phyloP scores from a whole-genome alignment of 2,888 invertebrate species.

The Quadriops clusia region DNA sequence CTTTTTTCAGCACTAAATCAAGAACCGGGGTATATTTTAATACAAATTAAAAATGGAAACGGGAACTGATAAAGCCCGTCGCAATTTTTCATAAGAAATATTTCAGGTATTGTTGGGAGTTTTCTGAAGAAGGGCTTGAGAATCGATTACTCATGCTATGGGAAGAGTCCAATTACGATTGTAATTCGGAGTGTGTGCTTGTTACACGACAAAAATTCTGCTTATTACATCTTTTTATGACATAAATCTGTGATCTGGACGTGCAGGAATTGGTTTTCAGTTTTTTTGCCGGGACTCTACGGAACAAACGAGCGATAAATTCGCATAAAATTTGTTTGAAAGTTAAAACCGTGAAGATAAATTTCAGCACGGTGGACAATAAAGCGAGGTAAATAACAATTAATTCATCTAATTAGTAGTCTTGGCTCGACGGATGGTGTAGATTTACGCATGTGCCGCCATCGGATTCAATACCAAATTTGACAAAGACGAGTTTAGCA shows the following conservation, averaged over 20 bases:
- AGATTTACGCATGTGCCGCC: conserved; percentile 35
- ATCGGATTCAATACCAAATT: conserved; percentile 36
- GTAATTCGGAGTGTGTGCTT: conserved; percentile 10
- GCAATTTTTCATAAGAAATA: too few species aligned
- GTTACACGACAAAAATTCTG: conserved; percentile 13
- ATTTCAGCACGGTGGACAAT: conserved; percentile 17
- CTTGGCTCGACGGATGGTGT: conserved; percentile 27
- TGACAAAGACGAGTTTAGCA: conserved; percentile 36
- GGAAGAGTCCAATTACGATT: conserved; percentile 17
- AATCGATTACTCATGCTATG: conserved; percentile 18
- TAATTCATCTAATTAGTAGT: conserved; percentile 38
- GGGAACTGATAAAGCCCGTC: too few species aligned
- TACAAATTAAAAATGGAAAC: too few species aligned
- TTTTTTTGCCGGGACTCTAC: conserved; percentile 1
- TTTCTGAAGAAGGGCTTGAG: too few species aligned
- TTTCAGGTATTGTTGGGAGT: too few species aligned
- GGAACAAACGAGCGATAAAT: neutral
- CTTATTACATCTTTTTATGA: conserved; percentile 15
- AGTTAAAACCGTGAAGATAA: too few species aligned
- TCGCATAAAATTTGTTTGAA: too few species aligned
- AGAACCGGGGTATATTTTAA: too few species aligned
- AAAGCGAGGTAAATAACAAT: conserved; percentile 32
- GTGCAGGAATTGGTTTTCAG: conserved; percentile 11
- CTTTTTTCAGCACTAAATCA: too few species aligned
- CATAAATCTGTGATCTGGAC: conserved; percentile 12